Evolutionary conservation across 2,888 invertebrate species (phyloP).

Genomic region (Sphaerophoria taeniata): DNA sequence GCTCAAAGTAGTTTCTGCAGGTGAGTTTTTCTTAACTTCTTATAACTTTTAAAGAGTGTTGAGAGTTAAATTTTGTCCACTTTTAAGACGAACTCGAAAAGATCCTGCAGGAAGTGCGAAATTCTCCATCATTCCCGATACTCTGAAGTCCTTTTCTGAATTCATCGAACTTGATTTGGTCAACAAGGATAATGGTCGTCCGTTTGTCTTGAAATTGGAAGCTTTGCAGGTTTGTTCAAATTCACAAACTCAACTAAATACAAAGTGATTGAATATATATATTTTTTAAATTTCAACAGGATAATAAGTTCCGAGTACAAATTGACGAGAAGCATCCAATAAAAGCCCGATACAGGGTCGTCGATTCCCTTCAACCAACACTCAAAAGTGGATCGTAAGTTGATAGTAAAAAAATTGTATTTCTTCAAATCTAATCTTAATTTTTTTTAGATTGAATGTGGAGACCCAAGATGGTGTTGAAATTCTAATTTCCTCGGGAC

Average conservation of each 20-base stretch:
- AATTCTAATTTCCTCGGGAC: constrained; percentile 84
- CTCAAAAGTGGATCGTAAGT: constrained; percentile 88
- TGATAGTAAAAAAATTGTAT: neutral
- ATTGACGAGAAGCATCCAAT: constrained; percentile 93
- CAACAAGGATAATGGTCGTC: constrained; percentile 84
- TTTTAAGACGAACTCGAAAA: constrained; percentile 87
- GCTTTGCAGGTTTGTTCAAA: constrained; percentile 80
- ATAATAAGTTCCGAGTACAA: constrained; percentile 91
- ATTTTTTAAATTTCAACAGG: constrained; percentile 78
- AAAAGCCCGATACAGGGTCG: constrained; percentile 89
- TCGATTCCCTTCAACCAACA: constrained; percentile 89
- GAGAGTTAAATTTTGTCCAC: neutral
- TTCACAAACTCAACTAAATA: too few relatives aligned
- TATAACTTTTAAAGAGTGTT: neutral
- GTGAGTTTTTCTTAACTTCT: constrained; percentile 84
- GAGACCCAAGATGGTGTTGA: constrained; percentile 84
- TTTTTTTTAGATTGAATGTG: constrained; percentile 83
- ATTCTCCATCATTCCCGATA: constrained; percentile 88
- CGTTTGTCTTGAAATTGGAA: constrained; percentile 81
- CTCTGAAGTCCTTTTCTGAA: constrained; percentile 87
- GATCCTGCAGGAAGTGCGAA: constrained; percentile 89
- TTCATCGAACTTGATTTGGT: constrained; percentile 88
- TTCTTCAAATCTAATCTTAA: neutral
- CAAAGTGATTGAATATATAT: too few relatives aligned
- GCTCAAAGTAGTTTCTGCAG: constrained; percentile 98